Percentiles rank a stretch among this genome's conserved stretches.
These are phyloP conservation scores for Megaleporinus macrocephalus DNA, from an alignment of 2,113 vertebrate genomes.

Conservation along the genomic window DNA sequence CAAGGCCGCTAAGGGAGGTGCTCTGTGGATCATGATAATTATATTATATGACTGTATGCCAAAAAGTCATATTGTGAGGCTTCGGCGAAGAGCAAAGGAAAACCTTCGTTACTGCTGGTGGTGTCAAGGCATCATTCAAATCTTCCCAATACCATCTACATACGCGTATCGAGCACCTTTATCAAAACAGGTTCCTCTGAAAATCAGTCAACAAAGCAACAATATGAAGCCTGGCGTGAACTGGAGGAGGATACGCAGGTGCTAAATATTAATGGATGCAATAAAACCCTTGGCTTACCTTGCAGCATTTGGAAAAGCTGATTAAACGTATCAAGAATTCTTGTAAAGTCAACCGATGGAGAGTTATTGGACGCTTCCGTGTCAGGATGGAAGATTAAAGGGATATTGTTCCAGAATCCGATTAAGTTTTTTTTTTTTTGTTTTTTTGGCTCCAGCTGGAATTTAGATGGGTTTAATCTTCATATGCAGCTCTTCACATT, in stretches of 20 bases:
- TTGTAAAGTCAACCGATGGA: not conserved
- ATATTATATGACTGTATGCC: not conserved
- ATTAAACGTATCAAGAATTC: constrained; percentile 7
- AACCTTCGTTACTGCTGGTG: not conserved
- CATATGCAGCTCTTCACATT: too few relatives aligned
- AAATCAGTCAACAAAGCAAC: not conserved
- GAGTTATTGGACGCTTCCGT: not conserved
- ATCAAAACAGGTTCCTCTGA: not conserved
- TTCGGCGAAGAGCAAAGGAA: too few relatives aligned
- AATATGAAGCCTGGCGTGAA: not conserved
- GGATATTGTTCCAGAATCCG: not conserved
- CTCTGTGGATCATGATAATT: not conserved
- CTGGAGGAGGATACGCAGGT: not conserved
- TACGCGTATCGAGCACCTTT: not conserved
- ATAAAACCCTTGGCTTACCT: constrained; percentile 19
- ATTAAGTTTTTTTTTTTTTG: not conserved
- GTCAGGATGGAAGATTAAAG: not conserved
- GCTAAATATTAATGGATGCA: constrained; percentile 4
- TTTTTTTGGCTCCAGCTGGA: not conserved
- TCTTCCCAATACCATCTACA: not conserved
- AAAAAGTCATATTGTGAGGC: not conserved
- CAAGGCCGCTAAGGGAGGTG: not conserved
- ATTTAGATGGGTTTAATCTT: not conserved
- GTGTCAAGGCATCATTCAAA: not conserved
- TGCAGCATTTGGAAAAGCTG: constrained; percentile 1